Percentiles rank a stretch among this genome's conserved stretches.
Evolutionary conservation across 2,888 invertebrate species (phyloP).

Genomic region (Drymonia ruficornis): DNA sequence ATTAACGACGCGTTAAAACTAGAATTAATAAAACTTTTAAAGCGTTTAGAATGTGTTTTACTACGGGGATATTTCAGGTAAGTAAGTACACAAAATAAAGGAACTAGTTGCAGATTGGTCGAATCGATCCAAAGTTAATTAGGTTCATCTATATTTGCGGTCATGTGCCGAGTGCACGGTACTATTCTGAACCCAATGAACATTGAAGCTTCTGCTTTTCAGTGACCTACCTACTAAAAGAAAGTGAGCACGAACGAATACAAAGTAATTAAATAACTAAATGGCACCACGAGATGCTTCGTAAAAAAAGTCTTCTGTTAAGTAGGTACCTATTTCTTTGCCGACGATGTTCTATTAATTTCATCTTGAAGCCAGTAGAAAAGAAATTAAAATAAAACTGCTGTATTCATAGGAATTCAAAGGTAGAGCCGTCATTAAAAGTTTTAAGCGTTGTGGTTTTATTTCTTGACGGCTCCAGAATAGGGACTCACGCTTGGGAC

Average conservation of each 20-base stretch:
- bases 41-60: too few species aligned
- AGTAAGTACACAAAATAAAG: constrained; percentile 17
- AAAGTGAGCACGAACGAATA: too few species aligned
- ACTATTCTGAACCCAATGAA: constrained; percentile 31
- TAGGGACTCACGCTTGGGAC: constrained; percentile 29
- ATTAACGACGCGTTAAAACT: too few species aligned
- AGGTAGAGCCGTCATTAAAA: constrained; percentile 1
- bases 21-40: too few species aligned
- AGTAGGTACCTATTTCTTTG: too few species aligned
- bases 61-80: too few species aligned
- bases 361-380: too few species aligned
- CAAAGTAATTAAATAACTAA: too few species aligned
- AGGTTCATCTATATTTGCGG: constrained; percentile 61
- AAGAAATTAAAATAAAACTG: background rate
- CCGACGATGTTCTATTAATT: background rate
- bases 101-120: constrained; percentile 38
- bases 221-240: too few species aligned
- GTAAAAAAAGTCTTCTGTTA: too few species aligned
- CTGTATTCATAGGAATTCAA: background rate
- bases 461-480: constrained; percentile 26
- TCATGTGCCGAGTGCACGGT: constrained; percentile 33
- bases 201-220: too few species aligned
- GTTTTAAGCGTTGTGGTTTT: background rate
- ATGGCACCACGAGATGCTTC: too few species aligned
- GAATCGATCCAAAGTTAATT: constrained; percentile 61